These are phyloP conservation scores for Ivindomyrus marchei DNA, from an alignment of 2,113 vertebrate genomes.

Conservation along the genomic window DNA sequence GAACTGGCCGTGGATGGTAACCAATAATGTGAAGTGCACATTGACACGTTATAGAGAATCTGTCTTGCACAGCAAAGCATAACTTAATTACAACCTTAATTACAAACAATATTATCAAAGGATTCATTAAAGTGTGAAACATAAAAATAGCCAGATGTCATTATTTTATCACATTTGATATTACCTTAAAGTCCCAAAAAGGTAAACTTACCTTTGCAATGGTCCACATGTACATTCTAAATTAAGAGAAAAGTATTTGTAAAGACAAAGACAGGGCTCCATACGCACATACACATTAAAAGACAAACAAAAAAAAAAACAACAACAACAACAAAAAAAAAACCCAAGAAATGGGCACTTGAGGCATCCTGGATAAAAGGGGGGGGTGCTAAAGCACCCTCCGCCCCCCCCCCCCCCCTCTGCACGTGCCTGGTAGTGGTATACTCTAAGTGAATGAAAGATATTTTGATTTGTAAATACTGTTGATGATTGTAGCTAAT, in stretches of 20 bases:
- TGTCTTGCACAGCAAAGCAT: background rate
- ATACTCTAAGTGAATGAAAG: too few species aligned
- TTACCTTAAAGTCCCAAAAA: background rate
- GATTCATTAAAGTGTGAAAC: background rate
- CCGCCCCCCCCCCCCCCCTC: too few species aligned
- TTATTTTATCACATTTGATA: background rate
- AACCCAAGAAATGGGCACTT: too few species aligned
- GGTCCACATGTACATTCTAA: background rate
- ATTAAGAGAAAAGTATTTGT: background rate
- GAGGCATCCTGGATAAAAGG: too few species aligned
- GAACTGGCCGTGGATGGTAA: background rate
- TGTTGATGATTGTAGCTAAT: background rate
- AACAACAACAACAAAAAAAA: too few species aligned
- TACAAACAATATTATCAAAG: background rate
- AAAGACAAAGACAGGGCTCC: background rate
- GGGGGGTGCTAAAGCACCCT: too few species aligned
- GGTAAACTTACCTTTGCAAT: background rate
- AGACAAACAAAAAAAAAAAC: too few species aligned
- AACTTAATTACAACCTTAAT: background rate
- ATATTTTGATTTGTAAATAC: too few species aligned
- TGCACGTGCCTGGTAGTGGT: too few species aligned
- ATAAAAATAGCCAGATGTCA: slow-evolving; percentile 11
- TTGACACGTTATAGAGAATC: background rate
- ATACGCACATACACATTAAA: too few species aligned
- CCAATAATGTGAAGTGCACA: background rate